Base-by-base conservation (phyloP, 2,888 invertebrate species). In the Catocala fraxini region DNA sequence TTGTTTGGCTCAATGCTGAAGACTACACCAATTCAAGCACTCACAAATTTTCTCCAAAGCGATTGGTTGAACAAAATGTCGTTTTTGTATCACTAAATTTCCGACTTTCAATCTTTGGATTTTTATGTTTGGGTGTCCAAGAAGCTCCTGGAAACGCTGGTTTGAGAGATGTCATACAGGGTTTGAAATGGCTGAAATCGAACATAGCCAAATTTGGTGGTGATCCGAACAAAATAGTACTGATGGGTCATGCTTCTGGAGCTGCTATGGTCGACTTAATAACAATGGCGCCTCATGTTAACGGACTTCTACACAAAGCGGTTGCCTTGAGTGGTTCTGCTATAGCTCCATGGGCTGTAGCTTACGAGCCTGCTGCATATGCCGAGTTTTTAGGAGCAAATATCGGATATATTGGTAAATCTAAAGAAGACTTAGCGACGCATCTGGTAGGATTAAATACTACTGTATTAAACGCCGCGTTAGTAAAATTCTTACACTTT, bases 131-230 rank as follows among this genome's bases (percentile, higher is more conserved):
- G 56, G 95, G 95, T 11, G 94, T 92, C 0, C 70, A 86, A 6
- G 95, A 95, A 73, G 95, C 96, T 0, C 96, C 97, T 0, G 98
- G 98, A 0, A 99, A 99, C 84, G 96, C 97, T 71, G 98, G 98
- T 0, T 87, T 99, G 33, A 96, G 96, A 84, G 98, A 99, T 84
- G 97, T 98, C 68, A 95, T 97, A 66, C 95, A 97, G 89, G 98
- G 97, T 0, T 89, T 99, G 57, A 86, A 95, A 68, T 97, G 97
- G 97, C 94, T 97, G 0, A 94, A 95, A 72, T 93, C 96, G 56
- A 97, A 98, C 82, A 82, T 85, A 13, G 79, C 63, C 4, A 73
- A 71, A 9, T 85, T 85, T 35, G 82, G 83, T 25, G 85, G 97
- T 0, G 96, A 98, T 86, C 95, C 96, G 0, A 94, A 95, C 47